phyloP scores from a whole-genome alignment of 2,888 invertebrate species.

The Mactromeris polynyma region DNA sequence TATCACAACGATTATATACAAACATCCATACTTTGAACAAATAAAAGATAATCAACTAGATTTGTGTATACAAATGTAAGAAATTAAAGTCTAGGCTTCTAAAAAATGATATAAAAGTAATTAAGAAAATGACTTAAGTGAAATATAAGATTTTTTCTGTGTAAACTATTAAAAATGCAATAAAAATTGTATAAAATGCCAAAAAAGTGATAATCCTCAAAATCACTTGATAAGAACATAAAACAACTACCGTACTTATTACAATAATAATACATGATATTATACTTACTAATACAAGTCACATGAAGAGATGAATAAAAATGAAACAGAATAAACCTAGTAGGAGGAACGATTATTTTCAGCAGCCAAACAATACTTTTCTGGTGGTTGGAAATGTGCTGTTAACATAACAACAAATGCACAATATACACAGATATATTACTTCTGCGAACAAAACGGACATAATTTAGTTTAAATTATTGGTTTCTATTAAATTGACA shows the following conservation, averaged over 20 bases:
- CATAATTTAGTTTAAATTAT: no score
- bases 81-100: not conserved
- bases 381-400: not conserved
- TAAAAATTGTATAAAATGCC: conserved; percentile 2
- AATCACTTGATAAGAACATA: not conserved
- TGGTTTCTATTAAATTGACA: no score
- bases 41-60: not conserved
- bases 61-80: not conserved
- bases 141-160: not conserved
- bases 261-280: not conserved
- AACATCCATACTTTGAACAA: not conserved
- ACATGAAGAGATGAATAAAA: not conserved
- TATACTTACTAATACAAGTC: not conserved
- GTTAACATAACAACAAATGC: not conserved
- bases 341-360: not conserved
- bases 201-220: not conserved
- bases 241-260: conserved; percentile 1
- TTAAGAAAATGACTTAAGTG: not conserved
- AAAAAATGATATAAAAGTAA: not conserved
- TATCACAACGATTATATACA: not conserved
- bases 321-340: not conserved
- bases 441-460: no score
- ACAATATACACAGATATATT: not conserved
- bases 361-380: conserved; percentile 13
- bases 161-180: conserved; percentile 8